Evolutionary conservation across 1,140 invertebrate species (phyloP), one percentile per base, ranked within the genome.

Genomic region (Laupala kohalensis): DNA sequence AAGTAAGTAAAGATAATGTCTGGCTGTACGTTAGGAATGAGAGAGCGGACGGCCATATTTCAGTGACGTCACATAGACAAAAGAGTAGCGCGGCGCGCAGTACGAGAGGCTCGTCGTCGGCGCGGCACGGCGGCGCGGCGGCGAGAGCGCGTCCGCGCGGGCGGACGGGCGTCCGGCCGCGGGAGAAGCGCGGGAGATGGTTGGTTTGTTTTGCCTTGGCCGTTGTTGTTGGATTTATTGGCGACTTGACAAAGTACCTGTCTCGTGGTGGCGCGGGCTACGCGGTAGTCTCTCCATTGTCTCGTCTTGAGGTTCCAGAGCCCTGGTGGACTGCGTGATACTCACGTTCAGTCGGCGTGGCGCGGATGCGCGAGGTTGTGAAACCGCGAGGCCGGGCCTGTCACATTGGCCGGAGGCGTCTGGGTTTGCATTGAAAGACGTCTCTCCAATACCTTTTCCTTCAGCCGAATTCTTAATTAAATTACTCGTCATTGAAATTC

Each of bases 191-290:
- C 9, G 37, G 27, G 67, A 69, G 67, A 69, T 69, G 23, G 67
- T 69, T 69, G 67, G 67, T 27, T 69, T 69, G 26, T 27, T 69
- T 69, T 69, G 26, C 27, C 37, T 70, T 13, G 69, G 23, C 53
- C 37, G 69, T 37, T 70, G 69, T 70, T 70, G 69, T 63, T 29
- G 69, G 69, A 70, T 70, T 70, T 70, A 70, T 70, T 70, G 69
- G 63, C 28, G 53, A 27, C 63, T 27, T 70, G 69, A 70, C 69
- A 70, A 70, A 70, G 69, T 70, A 64, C 69, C 69, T 70, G 69
- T 70, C 69, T 37, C 37, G 25, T 13, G 23, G 64, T 13, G 64
- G 4, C n/a, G n/a, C n/a, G n/a, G n/a, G n/a, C n/a, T n/a, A n/a
- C 9, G 37, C 37, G 67, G 24, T 27, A 26, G 26, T 63, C 69